phyloP scores from a whole-genome alignment of 2,113 vertebrate genomes.

The Clarias gariepinus region DNA sequence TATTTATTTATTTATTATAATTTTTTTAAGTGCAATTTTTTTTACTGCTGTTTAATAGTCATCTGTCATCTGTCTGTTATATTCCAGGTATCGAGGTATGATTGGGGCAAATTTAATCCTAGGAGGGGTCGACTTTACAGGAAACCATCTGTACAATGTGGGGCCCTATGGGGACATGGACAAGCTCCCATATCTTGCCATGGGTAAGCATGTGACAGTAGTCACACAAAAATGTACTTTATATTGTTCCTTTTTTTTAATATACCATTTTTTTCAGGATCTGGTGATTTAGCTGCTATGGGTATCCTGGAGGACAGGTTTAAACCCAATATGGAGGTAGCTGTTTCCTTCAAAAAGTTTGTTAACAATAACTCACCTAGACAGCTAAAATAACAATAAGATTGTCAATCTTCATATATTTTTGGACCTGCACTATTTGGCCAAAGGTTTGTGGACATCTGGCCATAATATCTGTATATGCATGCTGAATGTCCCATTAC shows the following conservation, averaged over 20 bases:
- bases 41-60: background rate
- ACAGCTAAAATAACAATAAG: background rate
- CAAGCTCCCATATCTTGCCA: conserved; percentile 70
- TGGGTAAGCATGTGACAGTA: conserved; percentile 68
- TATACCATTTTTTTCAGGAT: conserved; percentile 68
- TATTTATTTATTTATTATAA: too few relatives aligned
- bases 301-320: conserved; percentile 82
- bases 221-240: background rate
- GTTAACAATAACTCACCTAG: background rate
- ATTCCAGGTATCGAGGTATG: conserved; percentile 77
- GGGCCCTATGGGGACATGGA: conserved; percentile 77
- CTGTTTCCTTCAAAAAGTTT: background rate
- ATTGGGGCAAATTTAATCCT: conserved; percentile 79
- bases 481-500: background rate
- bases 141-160: conserved; percentile 76
- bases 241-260: background rate
- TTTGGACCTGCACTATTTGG: background rate
- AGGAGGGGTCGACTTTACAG: conserved; percentile 79
- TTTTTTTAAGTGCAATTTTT: background rate
- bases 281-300: conserved; percentile 78
- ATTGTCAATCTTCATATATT: background rate
- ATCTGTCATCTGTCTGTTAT: background rate
- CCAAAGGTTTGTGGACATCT: background rate
- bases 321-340: conserved; percentile 77
- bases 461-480: background rate